These are phyloP conservation scores for Watsonalla cultraria DNA, from an alignment of 2,888 invertebrate genomes.

Conservation along the genomic window DNA sequence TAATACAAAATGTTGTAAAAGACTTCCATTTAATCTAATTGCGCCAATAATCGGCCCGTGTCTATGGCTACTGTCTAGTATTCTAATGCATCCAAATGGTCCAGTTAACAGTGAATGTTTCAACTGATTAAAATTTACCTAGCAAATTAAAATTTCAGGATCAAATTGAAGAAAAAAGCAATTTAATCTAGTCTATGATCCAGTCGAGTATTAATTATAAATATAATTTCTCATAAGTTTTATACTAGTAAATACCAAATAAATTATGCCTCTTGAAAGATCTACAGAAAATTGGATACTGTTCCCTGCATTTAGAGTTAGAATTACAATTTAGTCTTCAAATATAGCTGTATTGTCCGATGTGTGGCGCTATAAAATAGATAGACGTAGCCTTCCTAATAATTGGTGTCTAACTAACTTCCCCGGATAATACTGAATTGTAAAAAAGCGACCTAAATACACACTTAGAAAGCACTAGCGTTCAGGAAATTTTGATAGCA, in stretches of 20 bases:
- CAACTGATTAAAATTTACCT: too few relatives aligned
- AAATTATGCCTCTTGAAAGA: constrained; percentile 11
- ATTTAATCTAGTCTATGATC: too few relatives aligned
- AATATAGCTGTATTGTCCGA: constrained; percentile 47
- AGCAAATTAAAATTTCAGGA: too few relatives aligned
- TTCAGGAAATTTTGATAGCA: constrained; percentile 7
- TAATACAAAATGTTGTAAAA: too few relatives aligned
- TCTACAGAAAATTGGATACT: constrained; percentile 52
- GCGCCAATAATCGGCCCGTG: too few relatives aligned
- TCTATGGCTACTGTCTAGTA: too few relatives aligned
- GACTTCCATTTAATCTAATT: too few relatives aligned
- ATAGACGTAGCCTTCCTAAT: constrained; percentile 12
- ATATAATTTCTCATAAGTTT: too few relatives aligned
- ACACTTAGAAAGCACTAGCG: constrained; percentile 10
- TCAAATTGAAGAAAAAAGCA: too few relatives aligned
- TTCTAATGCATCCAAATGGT: too few relatives aligned
- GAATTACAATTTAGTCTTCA: constrained; percentile 45
- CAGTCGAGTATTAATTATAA: too few relatives aligned
- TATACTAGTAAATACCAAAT: background rate
- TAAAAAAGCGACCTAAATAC: constrained; percentile 7
- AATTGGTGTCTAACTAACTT: background rate
- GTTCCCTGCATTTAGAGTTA: constrained; percentile 26
- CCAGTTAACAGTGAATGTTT: too few relatives aligned
- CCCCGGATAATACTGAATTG: constrained; percentile 25
- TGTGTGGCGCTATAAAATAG: constrained; percentile 20